Evolutionary conservation across 2,888 invertebrate species (phyloP).

Genomic region (Xylota segnis): DNA sequence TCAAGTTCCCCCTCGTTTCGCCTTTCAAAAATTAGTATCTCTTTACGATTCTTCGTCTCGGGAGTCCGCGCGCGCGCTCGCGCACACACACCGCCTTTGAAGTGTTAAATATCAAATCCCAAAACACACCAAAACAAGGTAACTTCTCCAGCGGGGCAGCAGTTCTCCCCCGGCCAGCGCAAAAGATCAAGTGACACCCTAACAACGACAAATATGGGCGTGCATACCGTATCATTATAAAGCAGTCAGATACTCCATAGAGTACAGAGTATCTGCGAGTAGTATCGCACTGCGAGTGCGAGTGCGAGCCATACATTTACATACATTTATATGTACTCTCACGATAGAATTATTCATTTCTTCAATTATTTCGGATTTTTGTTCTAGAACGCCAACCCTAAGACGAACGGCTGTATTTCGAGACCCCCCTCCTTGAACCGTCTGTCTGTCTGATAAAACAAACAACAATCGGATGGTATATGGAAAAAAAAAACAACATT

Average conservation of each 20-base stretch:
- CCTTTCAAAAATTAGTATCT: conserved; percentile 44
- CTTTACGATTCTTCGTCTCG: conserved; percentile 28
- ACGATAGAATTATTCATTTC: conserved; percentile 66
- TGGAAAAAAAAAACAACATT: conserved; percentile 35
- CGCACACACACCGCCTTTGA: conserved; percentile 60
- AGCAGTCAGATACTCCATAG: conserved; percentile 15
- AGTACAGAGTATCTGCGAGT: conserved; percentile 16
- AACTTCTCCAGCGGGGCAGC: not conserved
- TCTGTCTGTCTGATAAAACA: conserved; percentile 28
- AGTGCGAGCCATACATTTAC: conserved; percentile 51
- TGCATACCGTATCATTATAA: conserved; percentile 47
- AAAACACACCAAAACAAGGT: conserved; percentile 37
- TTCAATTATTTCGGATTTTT: conserved; percentile 62
- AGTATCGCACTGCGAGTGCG: not conserved
- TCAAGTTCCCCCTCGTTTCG: conserved; percentile 34
- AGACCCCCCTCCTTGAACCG: conserved; percentile 1
- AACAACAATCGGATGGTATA: conserved; percentile 31
- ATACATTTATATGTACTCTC: conserved; percentile 41
- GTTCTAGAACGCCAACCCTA: conserved; percentile 36
- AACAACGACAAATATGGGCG: conserved; percentile 73
- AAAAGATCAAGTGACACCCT: conserved; percentile 74
- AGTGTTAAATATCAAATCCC: conserved; percentile 70
- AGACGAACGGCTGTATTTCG: conserved; percentile 23
- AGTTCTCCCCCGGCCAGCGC: conserved; percentile 11
- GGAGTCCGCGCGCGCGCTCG: conserved; percentile 1